Percentiles rank a stretch among this genome's conserved stretches.
phyloP scores from a whole-genome alignment of 1,140 invertebrate species.

The Thrips palmi region DNA sequence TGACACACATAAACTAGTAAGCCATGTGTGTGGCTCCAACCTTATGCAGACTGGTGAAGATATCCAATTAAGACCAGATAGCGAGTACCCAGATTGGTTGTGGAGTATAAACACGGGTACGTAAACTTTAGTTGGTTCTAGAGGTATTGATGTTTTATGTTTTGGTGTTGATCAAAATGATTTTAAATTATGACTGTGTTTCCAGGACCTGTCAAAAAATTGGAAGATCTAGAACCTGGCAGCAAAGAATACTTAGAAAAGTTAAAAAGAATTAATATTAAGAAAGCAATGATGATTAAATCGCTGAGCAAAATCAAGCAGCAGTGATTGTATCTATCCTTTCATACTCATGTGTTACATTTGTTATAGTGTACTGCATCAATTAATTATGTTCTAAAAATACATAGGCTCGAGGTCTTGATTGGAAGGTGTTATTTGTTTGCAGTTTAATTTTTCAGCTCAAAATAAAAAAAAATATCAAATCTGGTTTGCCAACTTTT shows the following conservation, averaged over 20 bases:
- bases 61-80: slow-evolving; percentile 62
- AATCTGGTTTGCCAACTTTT: too few species aligned
- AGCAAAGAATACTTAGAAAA: slow-evolving; percentile 69
- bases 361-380: too few species aligned
- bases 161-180: background rate
- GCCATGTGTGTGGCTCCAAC: slow-evolving; percentile 73
- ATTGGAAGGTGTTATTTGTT: too few species aligned
- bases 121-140: slow-evolving; percentile 4
- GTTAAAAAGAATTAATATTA: too few species aligned
- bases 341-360: too few species aligned
- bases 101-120: slow-evolving; percentile 48
- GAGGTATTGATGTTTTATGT: background rate
- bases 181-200: slow-evolving; percentile 11
- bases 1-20: slow-evolving; percentile 59
- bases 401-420: too few species aligned
- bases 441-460: too few species aligned
- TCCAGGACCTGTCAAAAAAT: slow-evolving; percentile 28
- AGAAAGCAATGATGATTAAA: too few species aligned
- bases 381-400: too few species aligned
- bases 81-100: slow-evolving; percentile 86
- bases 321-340: too few species aligned
- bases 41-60: slow-evolving; percentile 56
- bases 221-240: slow-evolving; percentile 62
- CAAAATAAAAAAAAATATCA: too few species aligned
- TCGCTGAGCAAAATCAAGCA: too few species aligned